A percentile compares a stretch with the other conserved stretches of the same genome.
Conservation (phyloP, 2,797 vertebrate species). For the Limnodromus scolopaceus region DNA sequence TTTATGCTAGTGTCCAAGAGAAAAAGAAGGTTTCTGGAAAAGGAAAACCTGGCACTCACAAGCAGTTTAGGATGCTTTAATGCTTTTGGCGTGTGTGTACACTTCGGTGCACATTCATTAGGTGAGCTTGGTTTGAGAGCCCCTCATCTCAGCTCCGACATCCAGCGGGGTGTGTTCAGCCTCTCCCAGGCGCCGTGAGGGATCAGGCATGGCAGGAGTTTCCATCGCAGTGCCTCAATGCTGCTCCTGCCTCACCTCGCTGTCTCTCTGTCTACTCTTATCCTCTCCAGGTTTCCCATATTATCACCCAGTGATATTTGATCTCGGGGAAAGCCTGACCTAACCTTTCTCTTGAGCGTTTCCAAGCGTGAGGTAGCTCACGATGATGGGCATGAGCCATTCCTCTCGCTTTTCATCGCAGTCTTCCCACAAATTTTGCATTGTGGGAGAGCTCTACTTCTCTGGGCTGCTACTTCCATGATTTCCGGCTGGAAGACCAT, state of each 20-base stretch:
- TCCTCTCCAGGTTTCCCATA: background rate
- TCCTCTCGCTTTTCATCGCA: background rate
- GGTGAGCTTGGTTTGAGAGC: background rate
- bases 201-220: background rate
- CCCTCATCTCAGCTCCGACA: background rate
- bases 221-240: rapidly evolving
- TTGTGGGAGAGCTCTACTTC: background rate
- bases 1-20: background rate
- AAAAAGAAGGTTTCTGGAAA: background rate
- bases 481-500: background rate
- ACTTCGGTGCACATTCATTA: background rate
- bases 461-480: background rate
- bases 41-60: background rate
- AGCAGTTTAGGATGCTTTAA: background rate
- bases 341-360: background rate
- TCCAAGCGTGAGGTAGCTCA: background rate
- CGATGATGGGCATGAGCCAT: background rate
- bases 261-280: background rate
- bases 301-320: background rate
- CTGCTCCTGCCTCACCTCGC: background rate
- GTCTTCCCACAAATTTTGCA: background rate
- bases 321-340: background rate
- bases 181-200: background rate
- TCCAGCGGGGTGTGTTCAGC: background rate
- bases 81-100: rapidly evolving